Evolutionary conservation across 2,113 vertebrate species (phyloP), one percentile per base, ranked within the genome.

Genomic region (Cnemophilus loriae): DNA sequence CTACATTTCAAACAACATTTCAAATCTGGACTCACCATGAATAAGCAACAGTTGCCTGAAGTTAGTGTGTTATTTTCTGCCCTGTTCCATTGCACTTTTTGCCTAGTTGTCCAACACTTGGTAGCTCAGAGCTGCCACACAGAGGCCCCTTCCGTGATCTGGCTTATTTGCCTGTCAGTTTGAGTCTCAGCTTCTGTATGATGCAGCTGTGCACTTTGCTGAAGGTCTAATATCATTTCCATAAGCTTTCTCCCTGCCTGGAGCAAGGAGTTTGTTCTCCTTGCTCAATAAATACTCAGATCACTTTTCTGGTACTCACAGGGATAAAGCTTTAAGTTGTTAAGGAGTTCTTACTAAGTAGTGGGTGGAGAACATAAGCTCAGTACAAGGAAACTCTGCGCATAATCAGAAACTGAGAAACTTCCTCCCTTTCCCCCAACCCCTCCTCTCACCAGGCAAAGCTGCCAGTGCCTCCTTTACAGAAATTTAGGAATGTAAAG

Each of bases 401-500:
- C 98, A 98, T 98, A 99, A 99, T 99, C 98, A 98, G 98, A 98
- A 98, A 97, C 97, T 92, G 97, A 97, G 98, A 98, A 98, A 98
- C 98, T 98, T 98, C 97, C 98, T 98, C 98, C 98, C 98, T 97
- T 97, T 98, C 87, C 97, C 97, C 96, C 95, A 97, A 97, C 95
- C 97, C 96, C 95, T 95, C 97, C 97, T 97, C 97, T 97, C 96
- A 93, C 98, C 93, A 96, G 97, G 97, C 98, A 30, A 95, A 97
- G 97, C 98, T 97, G 97, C 98, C 89, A 94, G 96, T 94, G 98
- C 98, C 98, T 98, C 98, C 98, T 98, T 98, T 98, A 97, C 98
- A 97, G 97, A 98, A 97, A 98, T 98, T 97, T 98, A 98, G 99
- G 99, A 99, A 99, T 99, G 99, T 97, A 98, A 98, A 99, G 98